Base-by-base conservation (phyloP, 1,140 invertebrate species). In the Philotrypesis tridentata region DNA sequence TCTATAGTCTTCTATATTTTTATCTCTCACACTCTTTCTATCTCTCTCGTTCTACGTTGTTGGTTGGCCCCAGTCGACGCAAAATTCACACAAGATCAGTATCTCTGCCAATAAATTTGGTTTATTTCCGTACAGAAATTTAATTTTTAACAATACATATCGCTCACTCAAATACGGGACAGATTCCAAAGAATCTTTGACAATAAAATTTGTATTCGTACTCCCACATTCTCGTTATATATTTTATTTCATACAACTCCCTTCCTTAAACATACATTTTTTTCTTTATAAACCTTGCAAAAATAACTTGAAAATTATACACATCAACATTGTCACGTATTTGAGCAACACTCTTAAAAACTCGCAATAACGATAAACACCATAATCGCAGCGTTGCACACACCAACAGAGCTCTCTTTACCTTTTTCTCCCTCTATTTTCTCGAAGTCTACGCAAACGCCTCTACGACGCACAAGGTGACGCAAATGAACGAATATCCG, bases 41-140 rank as follows among this genome's bases (percentile, higher is more conserved):
- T 29, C 61, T 81, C 70, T 48, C 73, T 78, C 67, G 23, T 65
- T 74, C 60, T 79, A 79, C 79, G 72, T 86, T 85, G 83, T 86
- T 86, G 85, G 84, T 88, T 88, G 87, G 87, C 87, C 87, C 88
- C 88, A 87, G 84, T 87, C 86, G 85, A 88, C 84, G 74, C 81
- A 82, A 80, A 84, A 85, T 87, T 83, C 71, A 79, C 27, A 71
- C 72, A 82, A 74, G 43, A 37, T 81, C 72, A 63, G 43, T 67
- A 67, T 76, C 40, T 72, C 70, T 83, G 68, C 70, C 65, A 75
- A 83, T 79, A 25, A 55, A 77, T 82, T 78, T 82, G 65, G 60
- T 82, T 77, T 74, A n/a, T 14, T 63, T 55, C 29, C 61, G 33
- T 79, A 37, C 71, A 79, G 61, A 77, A 60, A 73, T 82, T 65